Conservation (phyloP, 1,140 invertebrate species). For the Xylocopa sonorina region DNA sequence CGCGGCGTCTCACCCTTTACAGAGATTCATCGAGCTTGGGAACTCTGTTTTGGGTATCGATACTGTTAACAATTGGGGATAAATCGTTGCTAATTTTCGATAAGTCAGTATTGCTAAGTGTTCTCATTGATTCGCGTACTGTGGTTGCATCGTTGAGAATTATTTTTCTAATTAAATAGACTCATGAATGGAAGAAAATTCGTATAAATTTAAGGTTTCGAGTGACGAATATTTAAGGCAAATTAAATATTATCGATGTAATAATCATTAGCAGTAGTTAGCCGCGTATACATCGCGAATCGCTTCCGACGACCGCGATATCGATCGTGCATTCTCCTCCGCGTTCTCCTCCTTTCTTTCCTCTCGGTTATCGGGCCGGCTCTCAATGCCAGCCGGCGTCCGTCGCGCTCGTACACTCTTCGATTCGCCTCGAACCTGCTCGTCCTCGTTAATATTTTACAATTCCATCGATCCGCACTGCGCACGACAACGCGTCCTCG, state of each 20-base stretch:
- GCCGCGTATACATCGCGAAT: too few species aligned
- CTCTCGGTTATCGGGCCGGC: not conserved
- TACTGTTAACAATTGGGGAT: too few species aligned
- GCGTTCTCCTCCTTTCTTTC: not conserved
- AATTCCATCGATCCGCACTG: conserved; percentile 46
- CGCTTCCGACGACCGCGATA: not conserved
- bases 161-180: too few species aligned
- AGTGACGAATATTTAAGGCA: too few species aligned
- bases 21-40: not conserved
- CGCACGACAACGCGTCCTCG: not conserved
- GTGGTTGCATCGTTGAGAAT: too few species aligned
- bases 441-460: conserved; percentile 39
- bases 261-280: too few species aligned
- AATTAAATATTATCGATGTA: too few species aligned
- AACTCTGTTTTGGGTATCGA: not conserved
- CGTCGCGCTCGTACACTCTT: not conserved
- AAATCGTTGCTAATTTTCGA: too few species aligned
- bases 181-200: too few species aligned
- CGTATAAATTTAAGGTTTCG: too few species aligned
- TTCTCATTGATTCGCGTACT: too few species aligned
- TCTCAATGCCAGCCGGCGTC: not conserved
- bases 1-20: not conserved
- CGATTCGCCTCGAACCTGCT: not conserved
- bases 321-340: conserved; percentile 21
- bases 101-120: too few species aligned